These are phyloP conservation scores for Ennomos quercinarius DNA, from an alignment of 2,888 invertebrate genomes.

Conservation along the genomic window DNA sequence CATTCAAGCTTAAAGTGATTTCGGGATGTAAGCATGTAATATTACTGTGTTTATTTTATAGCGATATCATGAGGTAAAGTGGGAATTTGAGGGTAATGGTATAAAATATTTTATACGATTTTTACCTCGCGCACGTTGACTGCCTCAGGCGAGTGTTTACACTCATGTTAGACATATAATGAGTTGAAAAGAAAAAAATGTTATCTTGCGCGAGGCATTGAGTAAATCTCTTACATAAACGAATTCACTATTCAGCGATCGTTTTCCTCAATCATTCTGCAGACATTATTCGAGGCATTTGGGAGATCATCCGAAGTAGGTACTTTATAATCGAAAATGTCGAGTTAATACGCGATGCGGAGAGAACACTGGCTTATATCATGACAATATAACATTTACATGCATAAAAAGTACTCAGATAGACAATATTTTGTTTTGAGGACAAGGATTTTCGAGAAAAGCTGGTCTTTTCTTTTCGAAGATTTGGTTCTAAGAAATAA, in stretches of 20 bases:
- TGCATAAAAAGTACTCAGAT: slow-evolving; percentile 44
- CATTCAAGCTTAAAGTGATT: slow-evolving; percentile 59
- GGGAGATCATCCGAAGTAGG: slow-evolving; percentile 48
- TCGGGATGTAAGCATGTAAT: slow-evolving; percentile 45
- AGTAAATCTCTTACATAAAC: slow-evolving; percentile 41
- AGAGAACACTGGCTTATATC: slow-evolving; percentile 72
- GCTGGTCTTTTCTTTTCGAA: slow-evolving; percentile 11
- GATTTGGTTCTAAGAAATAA: slow-evolving; percentile 8
- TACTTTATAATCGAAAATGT: slow-evolving; percentile 55
- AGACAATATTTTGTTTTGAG: slow-evolving; percentile 52
- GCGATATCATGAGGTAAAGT: slow-evolving; percentile 41
- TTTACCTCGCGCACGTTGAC: slow-evolving; percentile 33
- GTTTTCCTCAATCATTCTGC: slow-evolving; percentile 46
- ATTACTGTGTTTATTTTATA: slow-evolving; percentile 51
- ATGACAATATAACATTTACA: slow-evolving; percentile 52
- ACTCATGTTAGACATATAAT: slow-evolving; percentile 28
- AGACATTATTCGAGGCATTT: slow-evolving; percentile 48
- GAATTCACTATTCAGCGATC: slow-evolving; percentile 46
- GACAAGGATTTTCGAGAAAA: slow-evolving; percentile 46
- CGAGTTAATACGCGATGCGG: slow-evolving; percentile 59
- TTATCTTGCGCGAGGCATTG: slow-evolving; percentile 32
- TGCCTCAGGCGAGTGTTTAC: slow-evolving; percentile 28
- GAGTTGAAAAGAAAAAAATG: slow-evolving; percentile 23
- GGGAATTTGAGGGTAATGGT: slow-evolving; percentile 41
- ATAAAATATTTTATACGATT: slow-evolving; percentile 41